Conservation (phyloP, 2,797 vertebrate species). For the Propithecus perrieri region DNA sequence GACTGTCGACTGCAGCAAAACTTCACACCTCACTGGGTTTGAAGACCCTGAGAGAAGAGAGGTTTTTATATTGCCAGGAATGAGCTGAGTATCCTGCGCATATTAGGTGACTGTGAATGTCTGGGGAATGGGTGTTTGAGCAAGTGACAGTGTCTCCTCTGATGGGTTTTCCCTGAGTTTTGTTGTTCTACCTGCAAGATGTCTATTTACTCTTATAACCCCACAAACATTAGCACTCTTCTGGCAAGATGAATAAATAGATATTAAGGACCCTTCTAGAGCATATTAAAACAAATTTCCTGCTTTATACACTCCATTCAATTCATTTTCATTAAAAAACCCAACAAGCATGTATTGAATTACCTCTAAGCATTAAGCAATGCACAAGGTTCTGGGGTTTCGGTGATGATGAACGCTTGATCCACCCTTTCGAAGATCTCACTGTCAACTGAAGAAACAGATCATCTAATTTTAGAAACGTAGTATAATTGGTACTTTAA, state of each 20-base stretch:
- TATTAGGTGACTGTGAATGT: neutral
- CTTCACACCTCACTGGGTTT: neutral
- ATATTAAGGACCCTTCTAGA: neutral
- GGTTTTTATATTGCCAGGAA: neutral
- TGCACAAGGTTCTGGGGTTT: neutral
- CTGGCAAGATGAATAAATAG: neutral
- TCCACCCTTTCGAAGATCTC: neutral
- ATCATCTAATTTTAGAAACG: neutral
- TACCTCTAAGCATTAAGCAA: neutral
- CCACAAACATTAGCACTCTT: neutral
- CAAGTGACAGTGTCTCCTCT: neutral
- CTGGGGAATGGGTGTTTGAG: neutral
- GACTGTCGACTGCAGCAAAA: neutral
- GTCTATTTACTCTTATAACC: neutral
- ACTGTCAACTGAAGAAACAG: neutral
- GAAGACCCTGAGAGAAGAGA: neutral
- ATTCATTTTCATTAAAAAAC: neutral
- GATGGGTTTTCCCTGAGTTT: neutral
- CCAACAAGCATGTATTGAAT: neutral
- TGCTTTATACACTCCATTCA: neutral
- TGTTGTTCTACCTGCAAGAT: neutral
- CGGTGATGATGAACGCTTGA: neutral
- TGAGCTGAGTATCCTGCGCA: neutral
- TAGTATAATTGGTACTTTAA: neutral
- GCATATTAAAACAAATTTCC: neutral